Evolutionary conservation across 2,888 invertebrate genomes (phyloP), one percentile per base, ranked within the genome.

Genomic region (Acanthosepion pharaonis): DNA sequence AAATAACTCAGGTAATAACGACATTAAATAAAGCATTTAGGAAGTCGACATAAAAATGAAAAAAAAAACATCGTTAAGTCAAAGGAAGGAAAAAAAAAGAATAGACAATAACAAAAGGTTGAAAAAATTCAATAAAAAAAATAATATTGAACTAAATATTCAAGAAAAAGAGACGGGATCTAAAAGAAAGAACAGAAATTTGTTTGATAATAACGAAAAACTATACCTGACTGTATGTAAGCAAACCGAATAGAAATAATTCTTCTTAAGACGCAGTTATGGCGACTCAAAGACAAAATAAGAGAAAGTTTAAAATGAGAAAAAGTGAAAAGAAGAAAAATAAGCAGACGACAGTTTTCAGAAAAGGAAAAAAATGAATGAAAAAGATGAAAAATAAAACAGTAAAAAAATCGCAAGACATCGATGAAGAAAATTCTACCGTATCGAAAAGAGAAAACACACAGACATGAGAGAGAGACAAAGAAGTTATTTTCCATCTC

Each of bases 271-370:
- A 59, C 59, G 5, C 59, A 59, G 59, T 59, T 5, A 59, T 59
- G 59, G 25, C 59, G 6, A 59, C 59, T 5, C 23, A 23, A 4
- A 20, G 59, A 23, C 23, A 78, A 33, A n/a, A 33, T 9, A 0
- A 33, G n/a, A 3, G 15, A 11, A 5, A 9, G 78, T 25, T 23
- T 25, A 78, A 15, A 11, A 33, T n/a, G 78, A n/a, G n/a, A 5
- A n/a, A 78, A n/a, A 78, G 11, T n/a, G n/a, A 78, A 78, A 78
- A 78, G 78, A 78, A 78, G n/a, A n/a, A 78, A 78, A 78, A 78
- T 23, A 18, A n/a, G n/a, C 78, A 78, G 28, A 64, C 25, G 59
- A 59, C 20, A 64, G 25, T 23, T 64, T 64, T 64, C 23, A 64
- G 51, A 51, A 51, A 6, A 6, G 8, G 5, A 51, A 1, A 51